A percentile compares a stretch with the other conserved stretches of the same genome.
These are phyloP conservation scores for Python bivittatus DNA, from an alignment of 2,113 vertebrate species.

Conservation along the genomic window DNA sequence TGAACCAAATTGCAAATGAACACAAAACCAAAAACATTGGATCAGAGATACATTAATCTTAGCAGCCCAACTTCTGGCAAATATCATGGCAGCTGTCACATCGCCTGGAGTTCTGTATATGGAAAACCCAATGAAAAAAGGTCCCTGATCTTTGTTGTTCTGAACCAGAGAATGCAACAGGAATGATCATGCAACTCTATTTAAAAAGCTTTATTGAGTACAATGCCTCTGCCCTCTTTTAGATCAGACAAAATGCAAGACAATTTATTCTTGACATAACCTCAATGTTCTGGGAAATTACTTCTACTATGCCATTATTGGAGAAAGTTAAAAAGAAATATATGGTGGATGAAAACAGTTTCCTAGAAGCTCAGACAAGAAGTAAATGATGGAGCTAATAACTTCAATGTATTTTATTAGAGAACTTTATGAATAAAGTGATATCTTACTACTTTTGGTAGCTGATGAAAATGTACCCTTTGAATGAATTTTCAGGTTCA, in stretches of 20 bases:
- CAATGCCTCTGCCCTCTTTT: slow-evolving; percentile 1
- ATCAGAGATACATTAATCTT: background rate
- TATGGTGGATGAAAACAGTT: slow-evolving; percentile 18
- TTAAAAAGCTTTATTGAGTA: slow-evolving; percentile 14
- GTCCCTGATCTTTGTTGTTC: background rate
- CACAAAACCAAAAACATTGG: background rate
- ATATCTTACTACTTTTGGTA: background rate
- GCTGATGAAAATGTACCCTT: background rate
- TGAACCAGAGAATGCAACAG: background rate
- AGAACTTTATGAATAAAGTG: slow-evolving; percentile 7
- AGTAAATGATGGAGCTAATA: background rate
- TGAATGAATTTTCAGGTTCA: background rate
- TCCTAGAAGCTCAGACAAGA: slow-evolving; percentile 13
- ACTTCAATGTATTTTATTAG: slow-evolving; percentile 6
- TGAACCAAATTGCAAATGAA: background rate
- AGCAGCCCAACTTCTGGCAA: slow-evolving; percentile 4
- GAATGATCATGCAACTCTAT: slow-evolving; percentile 4
- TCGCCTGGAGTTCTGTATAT: background rate
- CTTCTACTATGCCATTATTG: slow-evolving; percentile 16
- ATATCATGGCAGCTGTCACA: background rate
- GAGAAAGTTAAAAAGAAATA: slow-evolving; percentile 25
- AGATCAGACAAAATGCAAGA: slow-evolving; percentile 8
- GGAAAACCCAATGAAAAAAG: background rate
- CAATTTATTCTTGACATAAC: slow-evolving; percentile 29
- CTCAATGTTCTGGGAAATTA: slow-evolving; percentile 30